A percentile compares a stretch with the other conserved stretches of the same genome.
phyloP scores from a whole-genome alignment of 23 tunicate genomes.

The Corella eumyota region DNA sequence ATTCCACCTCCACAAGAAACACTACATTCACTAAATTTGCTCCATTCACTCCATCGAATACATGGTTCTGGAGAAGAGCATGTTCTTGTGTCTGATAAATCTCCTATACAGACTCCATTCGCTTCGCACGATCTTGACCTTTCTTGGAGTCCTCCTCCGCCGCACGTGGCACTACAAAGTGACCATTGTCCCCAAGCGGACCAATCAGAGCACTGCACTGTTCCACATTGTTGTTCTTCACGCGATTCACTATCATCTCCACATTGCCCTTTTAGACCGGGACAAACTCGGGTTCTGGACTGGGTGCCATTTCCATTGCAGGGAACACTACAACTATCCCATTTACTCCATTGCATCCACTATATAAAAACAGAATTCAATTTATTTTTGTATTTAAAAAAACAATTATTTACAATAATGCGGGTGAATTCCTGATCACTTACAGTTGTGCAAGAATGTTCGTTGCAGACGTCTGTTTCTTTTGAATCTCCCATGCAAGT shows the following conservation, averaged over 20 bases:
- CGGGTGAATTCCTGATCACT: not conserved
- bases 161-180: slow-evolving; percentile 47
- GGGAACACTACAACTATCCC: slow-evolving; percentile 26
- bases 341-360: slow-evolving; percentile 16
- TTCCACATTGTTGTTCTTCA: slow-evolving; percentile 18
- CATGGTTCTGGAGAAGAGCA: slow-evolving; percentile 17
- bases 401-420: too few species aligned
- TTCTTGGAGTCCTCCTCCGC: slow-evolving; percentile 12
- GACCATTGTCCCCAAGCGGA: slow-evolving; percentile 38
- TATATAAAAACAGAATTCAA: not conserved
- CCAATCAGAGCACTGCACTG: slow-evolving; percentile 15
- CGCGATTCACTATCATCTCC: slow-evolving; percentile 7
- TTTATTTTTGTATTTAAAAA: not conserved
- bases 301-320: slow-evolving; percentile 16
- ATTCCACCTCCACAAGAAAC: slow-evolving; percentile 39
- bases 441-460: slow-evolving; percentile 10
- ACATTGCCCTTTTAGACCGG: slow-evolving; percentile 3
- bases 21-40: slow-evolving; percentile 25
- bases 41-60: slow-evolving; percentile 34
- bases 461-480: slow-evolving; percentile 23
- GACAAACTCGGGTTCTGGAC: slow-evolving; percentile 10
- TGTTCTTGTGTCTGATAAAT: slow-evolving; percentile 1
- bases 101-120: slow-evolving; percentile 10
- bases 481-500: slow-evolving; percentile 16
- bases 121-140: slow-evolving; percentile 23